Conservation (phyloP, 2,797 vertebrate genomes). For the Tolypeutes matacus region DNA sequence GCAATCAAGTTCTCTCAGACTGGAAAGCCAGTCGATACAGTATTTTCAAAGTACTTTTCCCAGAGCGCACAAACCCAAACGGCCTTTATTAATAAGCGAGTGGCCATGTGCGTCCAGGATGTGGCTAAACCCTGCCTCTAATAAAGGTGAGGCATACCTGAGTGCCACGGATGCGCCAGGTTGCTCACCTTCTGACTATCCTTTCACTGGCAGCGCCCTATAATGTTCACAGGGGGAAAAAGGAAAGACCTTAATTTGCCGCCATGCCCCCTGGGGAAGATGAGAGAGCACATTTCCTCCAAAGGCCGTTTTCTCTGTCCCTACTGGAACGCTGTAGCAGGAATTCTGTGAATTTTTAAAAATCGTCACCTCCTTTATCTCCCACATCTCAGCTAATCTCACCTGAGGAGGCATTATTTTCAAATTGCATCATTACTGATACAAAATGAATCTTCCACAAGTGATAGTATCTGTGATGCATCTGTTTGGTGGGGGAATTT, state of each 20-base stretch:
- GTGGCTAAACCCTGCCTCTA: background rate
- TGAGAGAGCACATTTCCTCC: background rate
- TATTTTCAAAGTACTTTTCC: background rate
- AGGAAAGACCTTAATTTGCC: background rate
- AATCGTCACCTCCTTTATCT: background rate
- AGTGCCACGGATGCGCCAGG: background rate
- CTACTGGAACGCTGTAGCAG: background rate
- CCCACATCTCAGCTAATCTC: background rate
- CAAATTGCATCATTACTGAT: background rate
- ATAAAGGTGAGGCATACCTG: background rate
- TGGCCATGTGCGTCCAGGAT: background rate
- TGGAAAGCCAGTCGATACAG: background rate
- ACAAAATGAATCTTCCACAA: background rate
- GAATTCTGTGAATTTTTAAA: background rate
- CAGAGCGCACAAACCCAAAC: background rate
- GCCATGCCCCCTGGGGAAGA: background rate
- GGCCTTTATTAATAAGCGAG: background rate
- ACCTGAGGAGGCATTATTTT: background rate
- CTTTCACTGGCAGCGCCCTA: background rate
- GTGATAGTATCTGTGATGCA: background rate
- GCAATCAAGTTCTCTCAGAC: background rate
- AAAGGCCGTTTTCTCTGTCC: background rate
- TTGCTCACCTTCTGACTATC: background rate
- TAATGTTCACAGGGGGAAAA: background rate
- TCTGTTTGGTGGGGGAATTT: background rate